These are phyloP conservation scores for Empidonax alnorum DNA, from an alignment of 2,113 vertebrate species.

Conservation along the genomic window DNA sequence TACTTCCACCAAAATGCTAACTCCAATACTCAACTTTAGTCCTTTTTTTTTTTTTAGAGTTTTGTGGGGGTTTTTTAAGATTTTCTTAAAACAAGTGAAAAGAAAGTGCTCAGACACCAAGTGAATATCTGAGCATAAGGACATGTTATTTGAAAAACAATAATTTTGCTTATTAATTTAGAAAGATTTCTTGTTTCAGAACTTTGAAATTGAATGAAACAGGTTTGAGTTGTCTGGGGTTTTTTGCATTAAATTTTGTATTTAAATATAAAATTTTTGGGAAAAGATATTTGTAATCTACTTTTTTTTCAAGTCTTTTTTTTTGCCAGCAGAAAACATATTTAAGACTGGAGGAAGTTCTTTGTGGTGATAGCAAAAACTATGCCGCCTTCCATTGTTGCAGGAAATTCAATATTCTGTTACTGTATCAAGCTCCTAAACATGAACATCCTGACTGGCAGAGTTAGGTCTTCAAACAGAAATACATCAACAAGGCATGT, in stretches of 20 bases:
- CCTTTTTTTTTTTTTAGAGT: background rate
- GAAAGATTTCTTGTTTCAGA: background rate
- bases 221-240: background rate
- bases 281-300: background rate
- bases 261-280: background rate
- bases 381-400: background rate
- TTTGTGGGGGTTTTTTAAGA: accelerated
- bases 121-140: background rate
- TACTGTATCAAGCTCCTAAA: background rate
- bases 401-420: background rate
- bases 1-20: background rate
- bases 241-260: background rate
- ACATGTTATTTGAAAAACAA: background rate
- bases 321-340: background rate
- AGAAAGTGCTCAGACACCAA: background rate
- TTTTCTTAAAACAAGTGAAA: background rate
- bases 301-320: background rate
- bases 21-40: background rate
- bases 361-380: background rate
- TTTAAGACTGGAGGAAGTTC: background rate
- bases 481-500: background rate
- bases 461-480: background rate
- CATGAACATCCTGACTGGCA: background rate
- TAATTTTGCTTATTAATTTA: background rate
- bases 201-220: background rate